phyloP scores from a whole-genome alignment of 2,888 invertebrate genomes.

The Aporophyla lueneburgensis region DNA sequence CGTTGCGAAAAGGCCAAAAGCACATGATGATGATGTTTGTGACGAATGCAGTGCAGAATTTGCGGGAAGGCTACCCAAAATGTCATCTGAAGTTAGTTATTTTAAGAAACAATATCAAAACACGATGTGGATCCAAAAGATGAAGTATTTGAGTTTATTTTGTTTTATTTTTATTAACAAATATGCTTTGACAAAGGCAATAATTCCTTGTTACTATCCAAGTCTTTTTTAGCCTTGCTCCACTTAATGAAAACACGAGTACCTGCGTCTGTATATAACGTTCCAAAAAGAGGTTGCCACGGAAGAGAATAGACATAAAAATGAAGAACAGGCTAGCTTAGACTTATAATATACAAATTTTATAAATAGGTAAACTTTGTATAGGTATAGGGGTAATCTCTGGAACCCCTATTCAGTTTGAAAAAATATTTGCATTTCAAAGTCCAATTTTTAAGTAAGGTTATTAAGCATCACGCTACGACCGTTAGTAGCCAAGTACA shows the following conservation, averaged over 20 bases:
- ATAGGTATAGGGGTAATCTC: too few relatives aligned
- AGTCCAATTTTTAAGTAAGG: too few relatives aligned
- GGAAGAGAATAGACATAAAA: background rate
- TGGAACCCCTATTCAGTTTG: too few relatives aligned
- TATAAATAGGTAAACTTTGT: too few relatives aligned
- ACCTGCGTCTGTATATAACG: background rate
- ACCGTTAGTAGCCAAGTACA: too few relatives aligned
- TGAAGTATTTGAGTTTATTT: too few relatives aligned
- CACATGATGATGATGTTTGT: background rate
- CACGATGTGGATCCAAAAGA: background rate
- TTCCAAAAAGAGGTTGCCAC: background rate
- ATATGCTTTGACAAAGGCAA: background rate
- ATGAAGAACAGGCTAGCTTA: background rate
- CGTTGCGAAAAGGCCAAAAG: background rate
- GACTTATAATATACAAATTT: background rate
- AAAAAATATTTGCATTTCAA: too few relatives aligned
- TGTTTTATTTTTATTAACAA: background rate
- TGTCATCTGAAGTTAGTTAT: background rate
- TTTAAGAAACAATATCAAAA: background rate
- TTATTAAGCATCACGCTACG: too few relatives aligned
- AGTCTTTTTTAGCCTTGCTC: background rate
- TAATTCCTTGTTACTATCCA: background rate
- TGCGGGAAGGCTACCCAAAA: background rate
- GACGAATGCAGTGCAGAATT: background rate
- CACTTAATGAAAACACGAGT: slow-evolving; percentile 3